phyloP scores from a whole-genome alignment of 2,113 vertebrate genomes.

The Fulmarus glacialis region DNA sequence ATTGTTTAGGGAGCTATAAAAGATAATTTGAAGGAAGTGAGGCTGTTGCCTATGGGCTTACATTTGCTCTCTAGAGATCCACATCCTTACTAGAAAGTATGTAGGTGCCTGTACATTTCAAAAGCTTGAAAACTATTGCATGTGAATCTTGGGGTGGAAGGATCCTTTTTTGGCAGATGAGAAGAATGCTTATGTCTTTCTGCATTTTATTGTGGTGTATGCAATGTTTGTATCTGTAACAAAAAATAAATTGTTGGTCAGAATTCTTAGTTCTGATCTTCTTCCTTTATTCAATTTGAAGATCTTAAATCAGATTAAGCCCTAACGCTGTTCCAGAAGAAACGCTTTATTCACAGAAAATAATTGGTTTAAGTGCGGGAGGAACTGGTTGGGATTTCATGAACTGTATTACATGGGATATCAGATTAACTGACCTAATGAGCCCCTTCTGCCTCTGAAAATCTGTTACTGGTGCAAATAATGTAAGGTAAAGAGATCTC shows the following conservation, averaged over 20 bases:
- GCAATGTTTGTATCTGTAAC: not conserved
- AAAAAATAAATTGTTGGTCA: not conserved
- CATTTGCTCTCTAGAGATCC: not conserved
- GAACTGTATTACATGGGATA: not conserved
- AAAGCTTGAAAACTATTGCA: not conserved
- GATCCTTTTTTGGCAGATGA: not conserved
- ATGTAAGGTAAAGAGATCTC: not conserved
- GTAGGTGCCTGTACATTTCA: not conserved
- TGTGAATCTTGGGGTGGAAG: not conserved
- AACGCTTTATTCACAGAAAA: not conserved
- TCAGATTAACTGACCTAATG: constrained; percentile 11
- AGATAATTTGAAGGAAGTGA: not conserved
- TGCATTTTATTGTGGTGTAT: not conserved
- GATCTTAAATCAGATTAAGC: not conserved
- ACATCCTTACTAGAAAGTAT: not conserved
- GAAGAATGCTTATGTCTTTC: not conserved
- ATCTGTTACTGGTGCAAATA: not conserved
- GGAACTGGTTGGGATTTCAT: not conserved
- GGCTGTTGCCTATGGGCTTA: not conserved
- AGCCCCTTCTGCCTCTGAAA: not conserved
- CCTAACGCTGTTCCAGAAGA: not conserved
- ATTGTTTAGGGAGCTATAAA: not conserved
- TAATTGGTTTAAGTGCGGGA: not conserved
- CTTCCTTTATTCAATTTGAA: not conserved
- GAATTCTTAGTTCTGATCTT: not conserved